Evolutionary conservation across 2,888 invertebrate genomes (phyloP), one percentile per base, ranked within the genome.

Genomic region (Calliopum simillimum): DNA sequence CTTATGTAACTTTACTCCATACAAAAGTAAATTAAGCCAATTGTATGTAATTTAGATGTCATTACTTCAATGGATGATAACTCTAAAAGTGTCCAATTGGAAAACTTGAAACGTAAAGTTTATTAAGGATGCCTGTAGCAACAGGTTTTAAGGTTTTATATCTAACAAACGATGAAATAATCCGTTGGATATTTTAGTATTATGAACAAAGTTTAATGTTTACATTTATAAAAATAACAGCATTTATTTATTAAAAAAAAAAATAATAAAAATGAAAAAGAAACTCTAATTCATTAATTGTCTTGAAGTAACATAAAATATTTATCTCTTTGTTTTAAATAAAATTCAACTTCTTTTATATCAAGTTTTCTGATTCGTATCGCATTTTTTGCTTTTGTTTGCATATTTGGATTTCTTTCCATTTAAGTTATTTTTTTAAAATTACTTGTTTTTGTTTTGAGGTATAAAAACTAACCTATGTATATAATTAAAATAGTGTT

Each of bases 321-420:
- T 21, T 66, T 46, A 46, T 14, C n/a, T 13, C 23, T 58, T 47
- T 49, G 55, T 51, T 43, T 14, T 64, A 49, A 56, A 64, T 49
- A 47, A 46, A 65, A 53, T 61, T 62, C 21, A 55, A 46, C 43
- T 61, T 65, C 61, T 67, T 70, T 70, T 59, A 66, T 14, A 69
- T 64, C 51, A 56, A 62, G 21, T 56, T 58, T 33, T 53, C 33
- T 64, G 59, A 63, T 70, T 53, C n/a, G 43, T 47, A 70, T 41
- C 47, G 63, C 68, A 64, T 64, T 23, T 51, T 47, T 19, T 55
- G 4, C 16, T 47, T 61, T 59, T 69, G 69, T 49, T 75, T 73
- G 73, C n/a, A n/a, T 71, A 70, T 71, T 73, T 75, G 71, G 71
- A 73, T 47, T 70, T 69, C 14, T 61, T 23, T 73, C 71, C 71